Evolutionary conservation across 2,113 vertebrate species (phyloP).

Genomic region (Cygnus buccinator): DNA sequence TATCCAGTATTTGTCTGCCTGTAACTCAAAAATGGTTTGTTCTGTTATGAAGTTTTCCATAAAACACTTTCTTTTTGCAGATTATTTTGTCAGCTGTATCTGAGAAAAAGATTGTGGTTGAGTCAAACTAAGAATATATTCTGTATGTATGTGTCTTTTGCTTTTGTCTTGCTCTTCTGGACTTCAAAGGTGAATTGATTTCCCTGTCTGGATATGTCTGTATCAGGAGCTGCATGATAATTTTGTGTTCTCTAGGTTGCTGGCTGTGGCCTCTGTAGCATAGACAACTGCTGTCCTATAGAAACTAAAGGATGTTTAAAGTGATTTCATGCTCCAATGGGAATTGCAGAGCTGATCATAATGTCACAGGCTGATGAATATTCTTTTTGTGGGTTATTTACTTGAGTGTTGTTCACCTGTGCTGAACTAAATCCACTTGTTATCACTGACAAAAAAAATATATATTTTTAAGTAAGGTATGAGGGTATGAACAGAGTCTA

Average conservation of each 20-base stretch:
- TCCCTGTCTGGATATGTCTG: not conserved
- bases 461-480: not conserved
- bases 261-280: not conserved
- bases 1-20: not conserved
- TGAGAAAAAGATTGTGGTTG: not conserved
- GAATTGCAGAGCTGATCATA: not conserved
- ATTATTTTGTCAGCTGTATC: not conserved
- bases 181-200: not conserved
- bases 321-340: not conserved
- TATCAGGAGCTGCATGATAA: not conserved
- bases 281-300: not conserved
- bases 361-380: constrained; percentile 41
- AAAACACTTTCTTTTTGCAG: not conserved
- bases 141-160: not conserved
- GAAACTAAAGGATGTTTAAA: constrained; percentile 5
- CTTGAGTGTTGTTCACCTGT: not conserved
- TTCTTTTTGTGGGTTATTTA: constrained; percentile 23
- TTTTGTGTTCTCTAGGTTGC: not conserved
- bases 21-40: not conserved
- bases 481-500: not conserved
- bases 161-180: not conserved
- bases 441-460: not conserved
- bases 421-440: constrained; percentile 8
- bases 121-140: not conserved
- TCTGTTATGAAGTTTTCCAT: not conserved